Evolutionary conservation across 2,888 invertebrate species (phyloP).

Genomic region (Callimorpha dominula): DNA sequence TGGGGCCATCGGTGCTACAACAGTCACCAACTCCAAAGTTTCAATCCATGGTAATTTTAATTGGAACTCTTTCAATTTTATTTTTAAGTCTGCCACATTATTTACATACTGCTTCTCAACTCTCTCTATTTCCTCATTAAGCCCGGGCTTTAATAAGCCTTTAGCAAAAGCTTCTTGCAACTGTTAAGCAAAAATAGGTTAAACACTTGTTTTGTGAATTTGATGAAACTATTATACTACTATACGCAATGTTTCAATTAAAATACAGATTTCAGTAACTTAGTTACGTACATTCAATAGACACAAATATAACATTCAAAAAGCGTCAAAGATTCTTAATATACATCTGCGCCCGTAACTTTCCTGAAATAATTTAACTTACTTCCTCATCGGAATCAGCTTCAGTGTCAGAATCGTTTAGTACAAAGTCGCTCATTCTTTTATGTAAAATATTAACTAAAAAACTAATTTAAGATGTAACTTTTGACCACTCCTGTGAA

Average conservation of each 20-base stretch:
- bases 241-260: not conserved
- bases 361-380: constrained; percentile 18
- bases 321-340: not conserved
- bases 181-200: constrained; percentile 77
- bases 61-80: constrained; percentile 90
- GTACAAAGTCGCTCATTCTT: constrained; percentile 77
- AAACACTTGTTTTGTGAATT: not conserved
- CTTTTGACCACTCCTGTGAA: not conserved
- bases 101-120: constrained; percentile 88
- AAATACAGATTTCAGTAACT: not conserved
- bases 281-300: not conserved
- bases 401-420: constrained; percentile 84
- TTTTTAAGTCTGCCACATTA: constrained; percentile 90
- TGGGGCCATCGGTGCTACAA: constrained; percentile 93
- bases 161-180: constrained; percentile 96
- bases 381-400: constrained; percentile 88
- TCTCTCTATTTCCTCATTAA: constrained; percentile 90
- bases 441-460: not conserved
- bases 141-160: constrained; percentile 94
- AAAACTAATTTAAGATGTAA: not conserved
- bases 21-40: constrained; percentile 92
- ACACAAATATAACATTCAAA: not conserved
- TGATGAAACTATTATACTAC: not conserved
- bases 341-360: not conserved
- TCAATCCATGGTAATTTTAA: constrained; percentile 94